Conservation (phyloP, 2,888 invertebrate genomes). For the Lochmaea crataegi region DNA sequence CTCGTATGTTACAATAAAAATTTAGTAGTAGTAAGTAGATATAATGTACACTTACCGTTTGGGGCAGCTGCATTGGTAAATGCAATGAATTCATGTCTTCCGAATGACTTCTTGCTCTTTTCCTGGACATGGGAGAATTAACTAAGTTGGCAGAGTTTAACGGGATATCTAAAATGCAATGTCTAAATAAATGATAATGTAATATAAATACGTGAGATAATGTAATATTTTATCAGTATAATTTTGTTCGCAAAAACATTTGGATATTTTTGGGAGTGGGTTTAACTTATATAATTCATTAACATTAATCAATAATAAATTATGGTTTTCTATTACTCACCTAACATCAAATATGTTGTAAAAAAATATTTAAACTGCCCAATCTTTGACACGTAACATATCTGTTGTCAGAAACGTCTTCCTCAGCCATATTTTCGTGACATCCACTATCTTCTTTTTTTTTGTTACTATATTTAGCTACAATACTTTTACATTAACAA, state of each 20-base stretch:
- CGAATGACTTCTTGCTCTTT: conserved; percentile 63
- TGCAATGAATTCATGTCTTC: conserved; percentile 56
- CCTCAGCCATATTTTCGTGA: conserved; percentile 14
- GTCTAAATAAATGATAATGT: neutral
- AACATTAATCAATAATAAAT: neutral
- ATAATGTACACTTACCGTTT: conserved; percentile 26
- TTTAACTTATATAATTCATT: neutral
- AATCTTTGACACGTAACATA: conserved; percentile 41
- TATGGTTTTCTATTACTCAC: conserved; percentile 41
- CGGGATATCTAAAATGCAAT: conserved; percentile 44
- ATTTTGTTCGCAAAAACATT: conserved; percentile 19
- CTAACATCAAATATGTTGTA: conserved; percentile 49
- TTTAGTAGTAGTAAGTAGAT: neutral
- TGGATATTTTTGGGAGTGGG: conserved; percentile 10
- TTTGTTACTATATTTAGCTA: too few species aligned
- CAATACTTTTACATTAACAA: too few species aligned
- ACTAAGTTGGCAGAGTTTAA: conserved; percentile 42
- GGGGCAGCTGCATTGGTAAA: conserved; percentile 29
- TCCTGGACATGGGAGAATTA: conserved; percentile 60
- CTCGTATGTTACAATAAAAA: neutral
- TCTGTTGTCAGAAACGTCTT: conserved; percentile 30
- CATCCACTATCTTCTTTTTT: too few species aligned
- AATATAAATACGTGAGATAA: neutral
- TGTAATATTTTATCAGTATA: neutral
- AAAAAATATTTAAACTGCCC: conserved; percentile 33